Base-by-base conservation (phyloP, 2,888 invertebrate species). In the Taenaris catops region DNA sequence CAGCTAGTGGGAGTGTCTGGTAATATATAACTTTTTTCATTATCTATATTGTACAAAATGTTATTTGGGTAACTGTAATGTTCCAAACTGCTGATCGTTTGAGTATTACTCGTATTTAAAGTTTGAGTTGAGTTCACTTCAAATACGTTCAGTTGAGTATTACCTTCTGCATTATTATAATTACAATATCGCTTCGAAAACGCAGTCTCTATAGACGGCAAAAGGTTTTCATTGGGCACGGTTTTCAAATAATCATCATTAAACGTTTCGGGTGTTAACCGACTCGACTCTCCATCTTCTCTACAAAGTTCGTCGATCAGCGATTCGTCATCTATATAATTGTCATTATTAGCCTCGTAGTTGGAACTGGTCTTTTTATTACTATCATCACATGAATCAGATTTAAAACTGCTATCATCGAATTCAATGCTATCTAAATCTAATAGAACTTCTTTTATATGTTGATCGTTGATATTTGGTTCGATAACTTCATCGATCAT, bases 21-120 rank as follows among this genome's bases (percentile, higher is more conserved):
- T 34, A 83, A 41, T 8, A 65, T 59, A 23, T 84, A 81, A 29
- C 61, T 70, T 28, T 71, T 81, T 33, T 74, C 70, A 39, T 40
- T 55, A 19, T 80, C 79, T 38, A 86, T 55, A 50, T 81, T 83
- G 18, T 74, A 72, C 1, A 84, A 53, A 31, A 84, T 70, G 29
- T 87, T 87, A 33, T 86, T 83, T 0, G 84, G 83, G 48, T 87
- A 86, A 41, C 84, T 86, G 32, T 79, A 88, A 35, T 78, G 78
- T 34, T 86, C 87, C 39, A 87, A 41, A 47, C 70, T 87, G 40
- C 67, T 64, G n/a, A 68, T 61, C 1, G 69, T 36, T 37, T 60
- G 46, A 11, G 46, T 46, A 33, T 53, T 50, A n/a, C n/a, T n/a
- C n/a, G n/a, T n/a, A 37, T 40, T 31, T 43, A 41, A 49, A 46